phyloP scores from a whole-genome alignment of 30 jellyfish, hydroid and myxozoan genomes.

The Pelagia noctiluca region DNA sequence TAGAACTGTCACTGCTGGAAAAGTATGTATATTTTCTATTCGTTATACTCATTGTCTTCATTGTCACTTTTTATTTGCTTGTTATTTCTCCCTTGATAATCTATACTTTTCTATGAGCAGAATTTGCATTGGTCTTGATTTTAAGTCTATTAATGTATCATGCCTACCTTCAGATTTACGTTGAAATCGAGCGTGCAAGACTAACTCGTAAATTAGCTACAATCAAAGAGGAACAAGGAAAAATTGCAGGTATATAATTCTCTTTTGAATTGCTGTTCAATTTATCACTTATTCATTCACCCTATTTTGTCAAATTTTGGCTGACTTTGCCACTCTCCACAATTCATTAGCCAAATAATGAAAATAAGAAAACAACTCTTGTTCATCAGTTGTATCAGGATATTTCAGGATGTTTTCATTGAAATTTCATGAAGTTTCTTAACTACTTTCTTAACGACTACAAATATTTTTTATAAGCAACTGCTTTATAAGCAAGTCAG shows the following conservation, averaged over 20 bases:
- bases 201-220: constrained; percentile 84
- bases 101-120: not conserved
- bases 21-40: constrained; percentile 46
- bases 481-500: too few relatives aligned
- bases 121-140: not conserved
- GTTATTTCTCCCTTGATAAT: not conserved
- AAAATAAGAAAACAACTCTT: too few relatives aligned
- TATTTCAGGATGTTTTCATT: too few relatives aligned
- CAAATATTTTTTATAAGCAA: too few relatives aligned
- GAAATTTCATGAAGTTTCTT: too few relatives aligned
- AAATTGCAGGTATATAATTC: constrained; percentile 71
- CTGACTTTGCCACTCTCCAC: too few relatives aligned
- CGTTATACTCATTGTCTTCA: not conserved
- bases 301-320: too few relatives aligned
- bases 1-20: constrained; percentile 94
- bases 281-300: too few relatives aligned
- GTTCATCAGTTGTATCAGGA: too few relatives aligned
- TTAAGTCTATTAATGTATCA: not conserved
- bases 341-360: too few relatives aligned
- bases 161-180: constrained; percentile 72
- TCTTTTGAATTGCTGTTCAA: not conserved
- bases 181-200: constrained; percentile 95
- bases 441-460: too few relatives aligned
- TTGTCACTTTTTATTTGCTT: not conserved
- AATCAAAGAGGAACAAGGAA: constrained; percentile 87